These are phyloP conservation scores for Aphelinus certus DNA, from an alignment of 1,140 invertebrate species.

Conservation along the genomic window DNA sequence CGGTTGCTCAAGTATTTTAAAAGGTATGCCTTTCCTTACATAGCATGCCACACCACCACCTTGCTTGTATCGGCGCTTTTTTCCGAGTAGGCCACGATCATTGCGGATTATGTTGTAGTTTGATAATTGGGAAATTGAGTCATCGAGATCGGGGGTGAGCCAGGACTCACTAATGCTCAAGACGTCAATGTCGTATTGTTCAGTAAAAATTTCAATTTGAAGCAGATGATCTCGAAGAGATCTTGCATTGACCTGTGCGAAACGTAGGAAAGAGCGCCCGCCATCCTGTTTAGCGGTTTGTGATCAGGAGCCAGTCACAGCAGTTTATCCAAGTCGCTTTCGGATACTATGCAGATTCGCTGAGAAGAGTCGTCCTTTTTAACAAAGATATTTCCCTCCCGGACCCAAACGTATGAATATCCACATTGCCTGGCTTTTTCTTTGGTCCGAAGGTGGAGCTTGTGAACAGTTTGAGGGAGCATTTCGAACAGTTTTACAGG, in stretches of 20 bases:
- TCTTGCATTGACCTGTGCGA: background rate
- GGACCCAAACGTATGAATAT: background rate
- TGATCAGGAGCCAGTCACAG: background rate
- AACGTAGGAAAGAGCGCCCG: background rate
- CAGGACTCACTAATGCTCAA: background rate
- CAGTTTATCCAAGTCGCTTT: background rate
- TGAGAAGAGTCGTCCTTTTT: background rate
- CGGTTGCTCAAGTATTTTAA: background rate
- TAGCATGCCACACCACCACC: constrained; percentile 6
- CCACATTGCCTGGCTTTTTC: background rate
- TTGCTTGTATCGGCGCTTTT: background rate
- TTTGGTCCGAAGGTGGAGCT: background rate
- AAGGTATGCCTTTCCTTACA: background rate
- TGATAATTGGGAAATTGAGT: background rate
- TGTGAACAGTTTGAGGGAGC: background rate
- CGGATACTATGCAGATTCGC: background rate
- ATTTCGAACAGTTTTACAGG: background rate
- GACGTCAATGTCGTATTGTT: background rate
- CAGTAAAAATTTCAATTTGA: background rate
- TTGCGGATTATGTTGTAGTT: background rate
- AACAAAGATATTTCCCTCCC: background rate
- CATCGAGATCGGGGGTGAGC: background rate
- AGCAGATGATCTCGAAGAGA: background rate
- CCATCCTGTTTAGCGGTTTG: too few relatives aligned
- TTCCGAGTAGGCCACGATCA: background rate